Evolutionary conservation across 2,888 invertebrate genomes (phyloP).

Genomic region (Steinernema carpocapsae): DNA sequence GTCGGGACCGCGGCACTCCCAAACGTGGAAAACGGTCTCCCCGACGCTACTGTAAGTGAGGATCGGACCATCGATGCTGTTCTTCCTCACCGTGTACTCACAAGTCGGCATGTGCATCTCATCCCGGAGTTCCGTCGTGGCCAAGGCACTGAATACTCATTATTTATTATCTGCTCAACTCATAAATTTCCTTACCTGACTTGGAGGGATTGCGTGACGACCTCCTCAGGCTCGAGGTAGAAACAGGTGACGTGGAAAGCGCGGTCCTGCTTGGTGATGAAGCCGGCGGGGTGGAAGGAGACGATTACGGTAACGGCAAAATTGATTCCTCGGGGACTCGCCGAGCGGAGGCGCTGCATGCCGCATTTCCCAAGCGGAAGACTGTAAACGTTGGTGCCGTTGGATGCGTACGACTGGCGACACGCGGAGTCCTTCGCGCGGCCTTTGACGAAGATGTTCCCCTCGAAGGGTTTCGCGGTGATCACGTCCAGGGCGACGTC

Average conservation of each 20-base stretch:
- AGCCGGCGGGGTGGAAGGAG: slow-evolving; percentile 67
- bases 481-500: slow-evolving; percentile 65
- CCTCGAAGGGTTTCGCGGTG: slow-evolving; percentile 64
- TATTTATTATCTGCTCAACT: neutral
- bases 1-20: slow-evolving; percentile 64
- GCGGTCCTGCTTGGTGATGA: slow-evolving; percentile 68
- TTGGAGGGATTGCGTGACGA: slow-evolving; percentile 64
- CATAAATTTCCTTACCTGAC: slow-evolving; percentile 58
- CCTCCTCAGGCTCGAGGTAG: slow-evolving; percentile 68
- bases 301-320: slow-evolving; percentile 68
- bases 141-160: slow-evolving; percentile 57
- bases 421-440: slow-evolving; percentile 66
- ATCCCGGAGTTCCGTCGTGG: slow-evolving; percentile 63
- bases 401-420: slow-evolving; percentile 61
- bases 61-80: slow-evolving; percentile 57
- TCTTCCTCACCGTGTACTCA: slow-evolving; percentile 61
- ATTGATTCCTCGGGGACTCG: slow-evolving; percentile 67
- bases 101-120: slow-evolving; percentile 67
- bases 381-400: slow-evolving; percentile 63
- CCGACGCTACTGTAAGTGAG: slow-evolving; percentile 67
- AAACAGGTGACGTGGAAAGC: slow-evolving; percentile 68
- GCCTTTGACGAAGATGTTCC: slow-evolving; percentile 68
- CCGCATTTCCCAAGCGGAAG: slow-evolving; percentile 67
- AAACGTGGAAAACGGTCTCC: slow-evolving; percentile 67
- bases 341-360: slow-evolving; percentile 67